Evolutionary conservation across 2,888 invertebrate species (phyloP).

Genomic region (Dicycla oo): DNA sequence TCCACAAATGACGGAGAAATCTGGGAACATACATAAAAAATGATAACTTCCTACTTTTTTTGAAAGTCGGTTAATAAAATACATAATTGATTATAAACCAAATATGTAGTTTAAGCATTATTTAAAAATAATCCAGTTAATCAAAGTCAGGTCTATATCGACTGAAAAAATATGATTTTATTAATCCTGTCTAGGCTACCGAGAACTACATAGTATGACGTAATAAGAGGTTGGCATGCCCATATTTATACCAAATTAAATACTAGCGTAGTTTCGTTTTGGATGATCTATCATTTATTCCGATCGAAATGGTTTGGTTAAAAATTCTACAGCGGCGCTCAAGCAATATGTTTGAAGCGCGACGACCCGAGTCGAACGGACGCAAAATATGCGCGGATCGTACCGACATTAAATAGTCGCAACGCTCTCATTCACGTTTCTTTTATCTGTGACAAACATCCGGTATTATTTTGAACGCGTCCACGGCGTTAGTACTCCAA

Average conservation of each 20-base stretch:
- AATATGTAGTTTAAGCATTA: not conserved
- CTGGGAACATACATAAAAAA: too few relatives aligned
- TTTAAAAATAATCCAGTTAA: too few relatives aligned
- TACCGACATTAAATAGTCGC: constrained; percentile 62
- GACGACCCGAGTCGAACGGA: constrained; percentile 50
- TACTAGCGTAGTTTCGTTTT: not conserved
- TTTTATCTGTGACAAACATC: constrained; percentile 87
- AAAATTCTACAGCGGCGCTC: constrained; percentile 4
- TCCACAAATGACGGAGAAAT: too few relatives aligned
- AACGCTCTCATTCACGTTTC: constrained; percentile 79
- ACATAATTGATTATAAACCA: not conserved
- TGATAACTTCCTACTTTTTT: too few relatives aligned
- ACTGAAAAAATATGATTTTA: not conserved
- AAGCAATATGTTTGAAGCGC: constrained; percentile 37
- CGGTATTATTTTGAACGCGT: constrained; percentile 82
- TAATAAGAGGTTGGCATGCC: not conserved
- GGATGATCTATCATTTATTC: not conserved
- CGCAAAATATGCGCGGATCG: constrained; percentile 70
- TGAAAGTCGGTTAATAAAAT: not conserved
- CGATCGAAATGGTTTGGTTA: not conserved
- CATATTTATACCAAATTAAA: not conserved
- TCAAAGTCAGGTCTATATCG: not conserved
- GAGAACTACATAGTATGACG: not conserved
- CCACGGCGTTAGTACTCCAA: constrained; percentile 73
- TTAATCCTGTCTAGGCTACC: not conserved